Evolutionary conservation across 1,140 invertebrate species (phyloP).

Genomic region (Heliconius congener): DNA sequence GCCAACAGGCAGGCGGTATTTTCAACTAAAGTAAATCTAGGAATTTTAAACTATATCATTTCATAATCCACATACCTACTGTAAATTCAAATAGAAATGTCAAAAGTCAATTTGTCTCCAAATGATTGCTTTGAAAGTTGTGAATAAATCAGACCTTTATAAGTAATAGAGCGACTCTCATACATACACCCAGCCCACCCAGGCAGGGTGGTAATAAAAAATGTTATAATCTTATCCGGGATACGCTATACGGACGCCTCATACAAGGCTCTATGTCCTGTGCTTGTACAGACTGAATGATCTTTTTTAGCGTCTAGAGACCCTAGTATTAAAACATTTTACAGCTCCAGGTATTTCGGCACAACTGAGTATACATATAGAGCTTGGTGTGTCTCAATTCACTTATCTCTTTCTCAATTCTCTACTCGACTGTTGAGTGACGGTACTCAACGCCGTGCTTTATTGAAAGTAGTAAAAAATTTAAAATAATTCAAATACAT

Average conservation of each 20-base stretch:
- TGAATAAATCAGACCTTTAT: neutral
- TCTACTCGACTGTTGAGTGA: too few species aligned
- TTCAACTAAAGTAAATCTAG: too few species aligned
- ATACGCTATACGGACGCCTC: slow-evolving; percentile 4
- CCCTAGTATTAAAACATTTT: too few species aligned
- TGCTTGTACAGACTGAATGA: neutral
- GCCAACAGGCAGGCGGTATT: too few species aligned
- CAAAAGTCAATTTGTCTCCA: neutral
- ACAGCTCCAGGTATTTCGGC: too few species aligned
- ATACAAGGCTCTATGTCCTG: neutral
- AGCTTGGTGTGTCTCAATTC: too few species aligned
- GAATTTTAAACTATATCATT: neutral
- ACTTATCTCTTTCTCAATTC: too few species aligned
- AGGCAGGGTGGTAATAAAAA: slow-evolving; percentile 26
- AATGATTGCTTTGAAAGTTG: slow-evolving; percentile 2
- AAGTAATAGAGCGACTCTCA: neutral
- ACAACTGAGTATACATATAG: too few species aligned
- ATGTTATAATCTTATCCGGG: slow-evolving; percentile 31
- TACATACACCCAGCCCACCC: neutral
- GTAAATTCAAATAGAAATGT: slow-evolving; percentile 4
- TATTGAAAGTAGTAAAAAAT: too few species aligned
- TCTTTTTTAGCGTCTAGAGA: neutral
- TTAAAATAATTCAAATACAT: too few species aligned
- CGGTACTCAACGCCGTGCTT: too few species aligned
- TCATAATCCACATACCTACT: neutral